These are phyloP conservation scores for Pseudomyrmex concolor DNA, from an alignment of 1,140 invertebrate species.

Conservation along the genomic window DNA sequence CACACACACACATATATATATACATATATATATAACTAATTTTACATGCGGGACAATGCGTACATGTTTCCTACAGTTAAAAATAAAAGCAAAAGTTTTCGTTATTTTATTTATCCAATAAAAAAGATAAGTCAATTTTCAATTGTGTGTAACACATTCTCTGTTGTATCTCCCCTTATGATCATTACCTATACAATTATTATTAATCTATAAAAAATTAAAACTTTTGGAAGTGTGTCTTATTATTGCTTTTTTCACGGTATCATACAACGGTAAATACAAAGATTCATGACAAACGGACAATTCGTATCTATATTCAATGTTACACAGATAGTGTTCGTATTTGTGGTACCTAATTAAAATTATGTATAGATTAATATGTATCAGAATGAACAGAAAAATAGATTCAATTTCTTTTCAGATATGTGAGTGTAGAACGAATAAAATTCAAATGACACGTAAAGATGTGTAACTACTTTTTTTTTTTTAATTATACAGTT, in stretches of 20 bases:
- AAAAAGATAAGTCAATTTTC: slow-evolving; percentile 17
- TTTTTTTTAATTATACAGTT: slow-evolving; percentile 9
- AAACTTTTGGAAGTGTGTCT: slow-evolving; percentile 28
- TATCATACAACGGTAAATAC: slow-evolving; percentile 44
- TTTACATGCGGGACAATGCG: background rate
- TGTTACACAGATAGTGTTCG: background rate
- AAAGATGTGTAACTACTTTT: background rate
- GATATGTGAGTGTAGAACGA: slow-evolving; percentile 11
- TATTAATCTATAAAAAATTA: slow-evolving; percentile 29
- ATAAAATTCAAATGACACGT: slow-evolving; percentile 45
- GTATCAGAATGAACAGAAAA: slow-evolving; percentile 43
- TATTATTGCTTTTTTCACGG: slow-evolving; percentile 40
- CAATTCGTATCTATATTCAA: slow-evolving; percentile 31
- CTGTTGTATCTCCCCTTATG: slow-evolving; percentile 7
- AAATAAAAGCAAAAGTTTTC: slow-evolving; percentile 15
- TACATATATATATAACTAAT: background rate
- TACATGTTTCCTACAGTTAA: background rate
- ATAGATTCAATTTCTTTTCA: slow-evolving; percentile 12
- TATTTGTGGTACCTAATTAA: slow-evolving; percentile 14
- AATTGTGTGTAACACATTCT: background rate
- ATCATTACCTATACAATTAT: background rate
- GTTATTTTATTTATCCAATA: slow-evolving; percentile 12
- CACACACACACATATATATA: too few relatives aligned
- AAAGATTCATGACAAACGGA: slow-evolving; percentile 49
- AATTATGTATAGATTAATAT: slow-evolving; percentile 26